phyloP scores from a whole-genome alignment of 2,797 vertebrate genomes.

The Cercopithecus hamlyni region DNA sequence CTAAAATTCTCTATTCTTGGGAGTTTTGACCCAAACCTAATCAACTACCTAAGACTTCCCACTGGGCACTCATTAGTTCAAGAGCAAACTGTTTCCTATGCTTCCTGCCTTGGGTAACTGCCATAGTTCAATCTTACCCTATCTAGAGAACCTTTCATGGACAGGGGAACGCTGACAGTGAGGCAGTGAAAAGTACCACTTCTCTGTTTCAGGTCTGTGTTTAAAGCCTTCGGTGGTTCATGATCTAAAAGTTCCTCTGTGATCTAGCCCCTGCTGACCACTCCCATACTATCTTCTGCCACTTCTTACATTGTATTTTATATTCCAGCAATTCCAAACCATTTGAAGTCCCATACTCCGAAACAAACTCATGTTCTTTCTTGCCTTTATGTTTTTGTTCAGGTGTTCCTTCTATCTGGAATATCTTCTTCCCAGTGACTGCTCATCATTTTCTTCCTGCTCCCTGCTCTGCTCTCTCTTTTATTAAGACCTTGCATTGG shows the following conservation, averaged over 20 bases:
- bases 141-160: neutral
- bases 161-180: neutral
- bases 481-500: neutral
- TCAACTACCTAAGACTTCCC: neutral
- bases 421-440: neutral
- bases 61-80: neutral
- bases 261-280: neutral
- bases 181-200: neutral
- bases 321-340: neutral
- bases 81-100: neutral
- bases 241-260: neutral
- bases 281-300: neutral
- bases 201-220: neutral
- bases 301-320: neutral
- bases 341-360: neutral
- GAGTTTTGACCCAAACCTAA: slow-evolving; percentile 4
- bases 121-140: neutral
- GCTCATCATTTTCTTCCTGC: neutral
- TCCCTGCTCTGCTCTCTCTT: neutral
- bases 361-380: neutral
- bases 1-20: neutral
- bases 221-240: neutral
- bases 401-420: neutral
- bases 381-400: neutral
- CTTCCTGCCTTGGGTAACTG: neutral